phyloP scores from a whole-genome alignment of 2,797 vertebrate genomes.

The Sandelia bainsii region DNA sequence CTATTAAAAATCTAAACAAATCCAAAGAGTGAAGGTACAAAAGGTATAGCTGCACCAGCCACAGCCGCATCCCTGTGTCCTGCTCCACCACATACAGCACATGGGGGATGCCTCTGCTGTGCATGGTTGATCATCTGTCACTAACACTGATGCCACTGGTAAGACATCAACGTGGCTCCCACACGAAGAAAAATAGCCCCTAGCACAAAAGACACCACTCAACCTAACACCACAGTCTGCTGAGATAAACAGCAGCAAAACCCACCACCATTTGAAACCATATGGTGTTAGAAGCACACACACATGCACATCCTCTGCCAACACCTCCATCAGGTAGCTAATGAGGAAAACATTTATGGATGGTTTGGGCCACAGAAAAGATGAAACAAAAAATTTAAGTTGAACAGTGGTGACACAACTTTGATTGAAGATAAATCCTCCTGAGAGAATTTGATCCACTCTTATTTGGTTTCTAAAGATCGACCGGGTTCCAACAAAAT shows the following conservation, averaged over 20 bases:
- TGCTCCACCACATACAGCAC: conserved; percentile 20
- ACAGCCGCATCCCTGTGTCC: background rate
- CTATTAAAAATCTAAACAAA: conserved; percentile 43
- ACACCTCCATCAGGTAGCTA: conserved; percentile 28
- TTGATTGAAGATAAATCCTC: conserved; percentile 50
- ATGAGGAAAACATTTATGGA: conserved; percentile 34
- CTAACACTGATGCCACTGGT: conserved; percentile 48
- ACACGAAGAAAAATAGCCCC: conserved; percentile 47
- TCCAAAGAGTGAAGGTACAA: conserved; percentile 23
- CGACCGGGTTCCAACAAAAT: conserved; percentile 33
- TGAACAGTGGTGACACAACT: background rate
- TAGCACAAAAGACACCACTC: conserved; percentile 34
- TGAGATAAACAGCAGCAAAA: conserved; percentile 24
- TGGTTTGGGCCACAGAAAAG: conserved; percentile 24
- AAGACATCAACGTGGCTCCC: conserved; percentile 41
- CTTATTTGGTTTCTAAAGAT: conserved; percentile 25
- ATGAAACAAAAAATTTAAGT: conserved; percentile 39
- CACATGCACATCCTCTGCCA: conserved; percentile 18
- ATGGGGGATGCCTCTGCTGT: conserved; percentile 31
- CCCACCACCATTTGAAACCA: conserved; percentile 22
- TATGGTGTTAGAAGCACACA: conserved; percentile 24
- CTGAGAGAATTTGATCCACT: conserved; percentile 29
- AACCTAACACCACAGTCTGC: conserved; percentile 2
- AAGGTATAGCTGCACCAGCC: conserved; percentile 20
- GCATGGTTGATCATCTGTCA: conserved; percentile 48